phyloP scores from a whole-genome alignment of 2,888 invertebrate species.

The Actias luna region DNA sequence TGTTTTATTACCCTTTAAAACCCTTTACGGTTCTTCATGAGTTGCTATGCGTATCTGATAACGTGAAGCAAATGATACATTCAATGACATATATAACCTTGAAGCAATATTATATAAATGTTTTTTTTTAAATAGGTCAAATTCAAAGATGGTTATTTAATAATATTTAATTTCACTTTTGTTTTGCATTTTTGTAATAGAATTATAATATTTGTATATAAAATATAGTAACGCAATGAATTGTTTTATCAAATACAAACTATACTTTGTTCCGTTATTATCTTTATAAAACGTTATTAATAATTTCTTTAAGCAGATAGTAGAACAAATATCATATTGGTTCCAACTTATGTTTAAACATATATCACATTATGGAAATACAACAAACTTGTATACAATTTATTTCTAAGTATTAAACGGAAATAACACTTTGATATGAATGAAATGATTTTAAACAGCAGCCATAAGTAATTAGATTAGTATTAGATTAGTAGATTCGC shows the following conservation, averaged over 20 bases:
- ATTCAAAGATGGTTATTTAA: background rate
- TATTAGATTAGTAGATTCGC: no score
- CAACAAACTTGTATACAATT: background rate
- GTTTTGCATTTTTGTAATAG: background rate
- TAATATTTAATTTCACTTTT: background rate
- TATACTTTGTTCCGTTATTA: background rate
- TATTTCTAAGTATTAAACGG: background rate
- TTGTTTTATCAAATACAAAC: background rate
- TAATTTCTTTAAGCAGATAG: background rate
- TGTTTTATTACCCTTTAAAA: background rate
- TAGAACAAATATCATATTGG: background rate
- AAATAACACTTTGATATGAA: background rate
- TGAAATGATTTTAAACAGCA: no score
- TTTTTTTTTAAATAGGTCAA: background rate
- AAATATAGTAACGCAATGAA: background rate
- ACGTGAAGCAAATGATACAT: slow-evolving; percentile 4
- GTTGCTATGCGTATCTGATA: slow-evolving; percentile 9
- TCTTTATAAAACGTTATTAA: background rate
- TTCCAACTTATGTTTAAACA: background rate
- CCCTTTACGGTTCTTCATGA: background rate
- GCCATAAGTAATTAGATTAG: no score
- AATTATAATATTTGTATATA: background rate
- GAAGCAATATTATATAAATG: background rate
- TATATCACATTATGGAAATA: background rate
- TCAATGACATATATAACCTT: background rate